phyloP scores from a whole-genome alignment of 2,113 vertebrate genomes.

The Piprites chloris region DNA sequence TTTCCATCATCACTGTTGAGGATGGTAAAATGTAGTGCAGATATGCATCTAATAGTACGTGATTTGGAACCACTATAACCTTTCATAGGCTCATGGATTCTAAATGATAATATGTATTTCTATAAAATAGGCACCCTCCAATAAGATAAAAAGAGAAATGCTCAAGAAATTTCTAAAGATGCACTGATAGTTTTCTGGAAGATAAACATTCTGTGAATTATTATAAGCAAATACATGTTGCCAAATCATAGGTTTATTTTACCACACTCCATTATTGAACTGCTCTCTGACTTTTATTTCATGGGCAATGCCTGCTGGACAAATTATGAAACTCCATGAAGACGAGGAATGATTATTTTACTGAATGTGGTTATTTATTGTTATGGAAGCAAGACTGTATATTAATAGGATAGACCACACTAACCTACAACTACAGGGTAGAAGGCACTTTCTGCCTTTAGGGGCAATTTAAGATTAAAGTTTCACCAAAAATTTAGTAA shows the following conservation, averaged over 20 bases:
- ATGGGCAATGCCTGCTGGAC: neutral
- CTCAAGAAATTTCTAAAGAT: neutral
- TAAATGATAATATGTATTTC: neutral
- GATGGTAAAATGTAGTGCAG: neutral
- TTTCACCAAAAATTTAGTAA: neutral
- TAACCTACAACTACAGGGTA: neutral
- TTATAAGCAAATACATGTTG: neutral
- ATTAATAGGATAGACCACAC: neutral
- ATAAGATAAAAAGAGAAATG: neutral
- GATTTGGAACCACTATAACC: neutral
- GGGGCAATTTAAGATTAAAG: neutral
- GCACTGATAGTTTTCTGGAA: neutral
- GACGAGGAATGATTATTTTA: neutral
- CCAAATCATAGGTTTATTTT: neutral
- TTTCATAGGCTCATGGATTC: neutral
- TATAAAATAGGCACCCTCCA: neutral
- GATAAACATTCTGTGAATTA: neutral
- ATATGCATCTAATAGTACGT: neutral
- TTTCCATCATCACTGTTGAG: neutral
- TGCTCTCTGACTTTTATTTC: neutral
- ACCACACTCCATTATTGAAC: neutral
- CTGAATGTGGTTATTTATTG: neutral
- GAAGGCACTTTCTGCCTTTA: neutral
- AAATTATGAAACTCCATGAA: neutral
- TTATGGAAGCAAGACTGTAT: neutral